These are phyloP conservation scores for human (Homo sapiens) DNA, from an alignment of 2,113 vertebrate genomes.

Conservation along the genomic window GRCh38 chr9:99115501-99116000, in stretches of 20 bases:
- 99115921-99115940: conserved; percentile 54
- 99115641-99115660: conserved; percentile 66
- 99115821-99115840: conserved; percentile 78
- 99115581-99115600: neutral
- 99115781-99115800: conserved; percentile 72
- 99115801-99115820: conserved; percentile 76
- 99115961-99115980: neutral
- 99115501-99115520: conserved; percentile 17
- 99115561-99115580: conserved; percentile 2
- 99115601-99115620: neutral
- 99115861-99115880: conserved; percentile 67
- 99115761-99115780: conserved; percentile 74
- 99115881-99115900: conserved; percentile 46
- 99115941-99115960: conserved; percentile 14
- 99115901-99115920: conserved; percentile 40
- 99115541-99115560: neutral
- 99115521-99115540: neutral
- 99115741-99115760: conserved; percentile 69
- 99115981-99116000: neutral
- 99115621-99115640: conserved; percentile 66
- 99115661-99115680: conserved; percentile 80
- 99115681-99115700: conserved; percentile 76
- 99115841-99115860: conserved; percentile 62
- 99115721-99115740: conserved; percentile 76
- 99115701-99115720: conserved; percentile 65